Percentiles rank a stretch among this genome's conserved stretches.
phyloP scores from a whole-genome alignment of 2,797 vertebrate genomes.

The Limosa lapponica region DNA sequence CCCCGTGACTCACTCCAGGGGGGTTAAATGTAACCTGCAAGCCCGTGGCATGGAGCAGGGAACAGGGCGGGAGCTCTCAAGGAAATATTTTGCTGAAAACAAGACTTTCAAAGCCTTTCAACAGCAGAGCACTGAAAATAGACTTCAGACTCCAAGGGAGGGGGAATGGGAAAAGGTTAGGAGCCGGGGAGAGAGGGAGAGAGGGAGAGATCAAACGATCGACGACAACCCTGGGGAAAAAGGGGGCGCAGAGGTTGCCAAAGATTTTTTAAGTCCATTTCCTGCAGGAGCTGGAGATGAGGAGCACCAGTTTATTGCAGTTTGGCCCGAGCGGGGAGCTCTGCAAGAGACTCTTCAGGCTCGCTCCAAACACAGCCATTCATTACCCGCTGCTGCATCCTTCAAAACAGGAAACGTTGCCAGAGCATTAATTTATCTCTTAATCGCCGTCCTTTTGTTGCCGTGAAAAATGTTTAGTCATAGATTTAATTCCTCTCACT shows the following conservation, averaged over 20 bases:
- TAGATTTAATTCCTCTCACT: constrained; percentile 66
- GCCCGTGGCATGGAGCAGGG: background rate
- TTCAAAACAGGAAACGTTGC: constrained; percentile 76
- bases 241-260: constrained; percentile 53
- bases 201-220: constrained; percentile 55
- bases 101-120: constrained; percentile 70
- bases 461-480: constrained; percentile 71
- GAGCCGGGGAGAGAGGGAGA: constrained; percentile 18
- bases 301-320: constrained; percentile 33
- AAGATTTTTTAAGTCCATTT: constrained; percentile 68
- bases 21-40: background rate
- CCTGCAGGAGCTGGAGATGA: constrained; percentile 57
- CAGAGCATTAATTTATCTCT: constrained; percentile 75
- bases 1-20: background rate
- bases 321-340: constrained; percentile 30
- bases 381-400: constrained; percentile 62
- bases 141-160: constrained; percentile 62
- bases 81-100: constrained; percentile 74
- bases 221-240: constrained; percentile 48
- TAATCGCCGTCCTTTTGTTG: constrained; percentile 71
- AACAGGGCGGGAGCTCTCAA: constrained; percentile 63
- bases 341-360: constrained; percentile 53
- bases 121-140: constrained; percentile 66
- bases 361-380: constrained; percentile 59
- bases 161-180: constrained; percentile 62